Base-by-base conservation (phyloP, 2,888 invertebrate species). In the Galeruca laticollis region DNA sequence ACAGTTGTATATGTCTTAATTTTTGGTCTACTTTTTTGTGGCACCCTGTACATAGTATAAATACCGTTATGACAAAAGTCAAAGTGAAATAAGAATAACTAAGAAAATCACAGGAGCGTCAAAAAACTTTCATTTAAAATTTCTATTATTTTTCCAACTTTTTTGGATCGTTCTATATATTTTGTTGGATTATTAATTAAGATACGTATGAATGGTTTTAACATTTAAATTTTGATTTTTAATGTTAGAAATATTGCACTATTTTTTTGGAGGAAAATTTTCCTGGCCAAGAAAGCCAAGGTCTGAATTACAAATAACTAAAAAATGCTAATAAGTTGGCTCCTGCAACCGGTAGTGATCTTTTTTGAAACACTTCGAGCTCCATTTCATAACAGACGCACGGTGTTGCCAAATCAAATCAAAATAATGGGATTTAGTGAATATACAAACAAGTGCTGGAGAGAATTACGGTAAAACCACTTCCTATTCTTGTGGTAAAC, bases 261-360 rank as follows among this genome's bases (percentile, higher is more conserved):
- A 6, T 37, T 49, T 49, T 49, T 18, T 54, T 54, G 5, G 54
- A 54, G 54, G 31, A 54, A 31, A 54, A 54, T 26, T 60, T 18
- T 60, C 15, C 60, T 47, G 26, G 26, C 60, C 35, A 59, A 59
- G 57, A 37, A 26, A 20, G 20, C 37, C 60, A 60, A 60, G 60
- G 60, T 60, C 60, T 57, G 40, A 66, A 60, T 60, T 59, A 66
- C 60, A 35, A 59, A 66, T 35, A 59, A 35, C 15, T 59, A 59
- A 66, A 66, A 60, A 60, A 66, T 60, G 33, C 59, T 47, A 62
- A 65, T 49, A 43, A 47, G 60, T 52, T 66, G 66, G 66, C 66
- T 51, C 51, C 18, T 37, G 37, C 20, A 43, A 66, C 66, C 66
- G 66, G 66, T 60, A 66, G 60, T 63, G 18, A 47, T 47, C 47